Evolutionary conservation across 2,888 invertebrate genomes (phyloP), one percentile per base, ranked within the genome.

Genomic region (Ophraella communa): DNA sequence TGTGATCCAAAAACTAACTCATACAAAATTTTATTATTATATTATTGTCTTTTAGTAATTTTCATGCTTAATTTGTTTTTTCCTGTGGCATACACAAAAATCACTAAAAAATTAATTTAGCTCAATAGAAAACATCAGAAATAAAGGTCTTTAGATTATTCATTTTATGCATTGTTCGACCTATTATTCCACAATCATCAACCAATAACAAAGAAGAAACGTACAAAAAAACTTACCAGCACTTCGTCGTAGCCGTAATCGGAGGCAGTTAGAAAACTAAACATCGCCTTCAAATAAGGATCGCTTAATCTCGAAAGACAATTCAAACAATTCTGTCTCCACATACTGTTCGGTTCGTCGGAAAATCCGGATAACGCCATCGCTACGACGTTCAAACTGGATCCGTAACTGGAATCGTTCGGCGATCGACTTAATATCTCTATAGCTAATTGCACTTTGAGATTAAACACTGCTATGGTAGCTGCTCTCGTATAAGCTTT

Each of bases 251-350:
- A 94, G 74, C 87, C 88, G 71, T 89, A 90, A 75, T 87, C 88
- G 56, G 94, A 91, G 30, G 92, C 89, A 0, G 95, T 93, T 66
- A 97, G 86, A 84, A 97, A 97, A 52, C 91, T 90, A 84, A 97
- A 96, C 80, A 95, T 91, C 4, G 94, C 94, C 76, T 94, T 87
- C 67, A 98, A 87, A 83, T 97, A 95, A 0, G 96, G 92, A 86
- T 96, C 93, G n/a, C 88, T 87, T 56, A 97, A 86, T 78, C 93
- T 91, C 18, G 87, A 85, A 73, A 89, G 88, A n/a, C 94, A 91
- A 44, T 83, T 85, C 0, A 88, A 82, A 73, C 93, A 92, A 62
- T 91, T 88, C 81, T 88, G 90, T 63, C 88, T 87, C 94, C 91
- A 96, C 77, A 92, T 85, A 20, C 90, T 90, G 71, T 88, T 89